Percentiles rank a stretch among this genome's conserved stretches.
Evolutionary conservation across 2,113 vertebrate genomes (phyloP).

Genomic region (Opisthocomus hoazin): DNA sequence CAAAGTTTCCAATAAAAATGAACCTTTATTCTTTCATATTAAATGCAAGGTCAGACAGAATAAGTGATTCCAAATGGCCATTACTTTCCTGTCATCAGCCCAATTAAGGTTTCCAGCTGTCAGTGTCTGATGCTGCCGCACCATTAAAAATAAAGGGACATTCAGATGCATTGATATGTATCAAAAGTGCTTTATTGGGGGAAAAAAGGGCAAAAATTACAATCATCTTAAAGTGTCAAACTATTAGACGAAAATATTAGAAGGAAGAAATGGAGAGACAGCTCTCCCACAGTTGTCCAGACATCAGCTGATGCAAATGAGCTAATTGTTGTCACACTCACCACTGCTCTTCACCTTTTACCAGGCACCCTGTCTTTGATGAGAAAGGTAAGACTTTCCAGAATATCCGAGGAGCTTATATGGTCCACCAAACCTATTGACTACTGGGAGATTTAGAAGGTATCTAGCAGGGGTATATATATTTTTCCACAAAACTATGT

Average conservation of each 20-base stretch:
- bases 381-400: not conserved
- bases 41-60: conserved; percentile 70
- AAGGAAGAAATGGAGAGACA: conserved; percentile 12
- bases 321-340: not conserved
- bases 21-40: conserved; percentile 64
- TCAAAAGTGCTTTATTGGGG: conserved; percentile 46
- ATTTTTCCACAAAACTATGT: not conserved
- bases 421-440: not conserved
- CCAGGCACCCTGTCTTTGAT: not conserved
- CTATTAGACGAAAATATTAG: conserved; percentile 49
- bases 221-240: conserved; percentile 49
- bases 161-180: conserved; percentile 72
- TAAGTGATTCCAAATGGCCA: conserved; percentile 40
- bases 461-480: no score
- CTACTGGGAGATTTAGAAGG: not conserved
- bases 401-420: not conserved
- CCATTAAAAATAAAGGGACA: conserved; percentile 63
- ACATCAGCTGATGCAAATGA: not conserved
- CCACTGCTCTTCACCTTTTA: not conserved
- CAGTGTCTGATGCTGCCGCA: conserved; percentile 38
- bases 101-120: conserved; percentile 78
- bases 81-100: conserved; percentile 68
- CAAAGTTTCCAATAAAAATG: not conserved
- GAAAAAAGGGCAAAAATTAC: conserved; percentile 42
- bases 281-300: not conserved